Base-by-base conservation (phyloP, 1,140 invertebrate species). In the Nephila pilipes region DNA sequence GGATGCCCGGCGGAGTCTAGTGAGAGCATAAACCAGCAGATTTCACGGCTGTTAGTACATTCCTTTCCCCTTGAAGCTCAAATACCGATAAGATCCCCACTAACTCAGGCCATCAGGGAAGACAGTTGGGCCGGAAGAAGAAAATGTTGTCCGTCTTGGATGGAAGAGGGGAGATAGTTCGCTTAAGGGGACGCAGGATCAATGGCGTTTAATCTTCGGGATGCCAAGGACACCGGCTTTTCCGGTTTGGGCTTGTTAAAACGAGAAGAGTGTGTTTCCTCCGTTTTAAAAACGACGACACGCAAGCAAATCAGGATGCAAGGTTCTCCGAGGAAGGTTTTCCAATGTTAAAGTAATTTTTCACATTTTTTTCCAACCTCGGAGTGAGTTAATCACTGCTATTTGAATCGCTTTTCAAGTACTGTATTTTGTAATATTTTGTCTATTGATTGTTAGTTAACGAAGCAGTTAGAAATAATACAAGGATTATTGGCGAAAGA, bases 11-110 rank as follows among this genome's bases (percentile, higher is more conserved):
- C 85, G 81, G 63, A 32, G 69, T 75, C 69, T 32, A 32, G 69
- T 18, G 58, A 46, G 60, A 69, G 54, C 88, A 90, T 90, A 90
- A 90, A 90, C 46, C 46, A 90, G 75, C 69, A 81, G 75, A 90
- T 90, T 90, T 90, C 75, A 90, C 88, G 65, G 55, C 75, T 80
- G 60, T 90, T 90, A 90, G 75, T 90, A 65, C 69, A 90, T 90
- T 80, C 75, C 75, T 79, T 90, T 81, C 75, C 32, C 87, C 25
- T 88, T 57, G 32, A 60, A 88, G 87, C 87, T 75, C 36, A 88
- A 88, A 88, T 65, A 54, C 69, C 38, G 88, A 90, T 90, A 90
- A 81, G 88, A 90, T 90, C 75, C 58, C 54, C 25, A 57, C 83
- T 58, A 88, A 69, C 60, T 75, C 65, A 75, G 88, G 46, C 75